Evolutionary conservation across 2,113 vertebrate genomes (phyloP), one percentile per base, ranked within the genome.

Genomic region (Crotophaga sulcirostris): DNA sequence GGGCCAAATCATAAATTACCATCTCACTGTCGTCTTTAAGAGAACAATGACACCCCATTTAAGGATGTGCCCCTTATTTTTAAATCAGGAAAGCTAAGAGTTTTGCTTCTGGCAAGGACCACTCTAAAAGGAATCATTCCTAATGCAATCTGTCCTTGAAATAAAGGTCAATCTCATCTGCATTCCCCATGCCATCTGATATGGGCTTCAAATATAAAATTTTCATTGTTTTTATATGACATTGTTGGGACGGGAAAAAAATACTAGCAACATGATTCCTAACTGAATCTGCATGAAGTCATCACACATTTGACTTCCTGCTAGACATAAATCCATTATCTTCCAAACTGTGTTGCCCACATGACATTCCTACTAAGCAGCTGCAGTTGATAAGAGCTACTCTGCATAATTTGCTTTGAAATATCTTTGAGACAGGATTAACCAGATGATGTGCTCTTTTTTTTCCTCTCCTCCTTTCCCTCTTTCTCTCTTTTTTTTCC

Each of bases 221-320:
- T 47, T 88, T 96, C 74, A 45, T 92, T 94, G 85, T 95, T 96
- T 93, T 96, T 94, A 87, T 92, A 59, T 95, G 93, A 92, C 94
- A 85, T 86, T 62, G 45, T 67, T 88, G 62, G 83, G 93, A 95
- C 12, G 16, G 73, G 73, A 68, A 92, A 86, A 93, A 97, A 93
- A 96, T 91, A 95, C 74, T 94, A 95, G 91, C 80, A 95, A 96
- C 95, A 95, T 83, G 96, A 96, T 94, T 96, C 87, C 77, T 94
- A 97, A 97, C 96, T 97, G 94, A 97, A 96, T 96, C 93, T 96
- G 91, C 90, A 82, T 76, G 83, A 94, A 97, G 67, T 91, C 60
- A 52, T 95, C 84, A 95, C 96, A 97, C 87, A 28, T 97, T 97
- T 97, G 93, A 92, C 95, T 98, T 97, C 93, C 96, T 98, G 89